phyloP scores from a whole-genome alignment of 2,797 vertebrate genomes.

The Poecilia wingei region DNA sequence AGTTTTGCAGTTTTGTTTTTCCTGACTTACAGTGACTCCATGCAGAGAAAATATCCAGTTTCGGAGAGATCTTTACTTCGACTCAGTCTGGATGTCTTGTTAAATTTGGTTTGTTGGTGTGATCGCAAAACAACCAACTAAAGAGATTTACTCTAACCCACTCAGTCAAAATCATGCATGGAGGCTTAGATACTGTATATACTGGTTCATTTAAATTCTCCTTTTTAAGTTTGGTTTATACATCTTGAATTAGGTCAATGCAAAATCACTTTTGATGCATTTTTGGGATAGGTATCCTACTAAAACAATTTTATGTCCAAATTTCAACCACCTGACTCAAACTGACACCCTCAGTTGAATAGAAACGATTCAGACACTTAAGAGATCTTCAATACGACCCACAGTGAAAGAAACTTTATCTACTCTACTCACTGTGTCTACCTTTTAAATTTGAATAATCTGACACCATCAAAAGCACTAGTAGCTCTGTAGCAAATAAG shows the following conservation, averaged over 20 bases:
- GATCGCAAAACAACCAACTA: not conserved
- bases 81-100: not conserved
- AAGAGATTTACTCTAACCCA: not conserved
- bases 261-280: not conserved
- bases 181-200: not conserved
- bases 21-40: not conserved
- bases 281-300: not conserved
- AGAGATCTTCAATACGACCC: not conserved
- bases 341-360: not conserved
- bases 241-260: not conserved
- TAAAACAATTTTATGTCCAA: not conserved
- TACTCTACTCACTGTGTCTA: too few species aligned
- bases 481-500: too few species aligned
- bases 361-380: not conserved
- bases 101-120: not conserved
- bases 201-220: too few species aligned
- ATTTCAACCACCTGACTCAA: not conserved
- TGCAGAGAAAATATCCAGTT: not conserved
- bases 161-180: not conserved
- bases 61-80: not conserved
- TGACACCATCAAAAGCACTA: too few species aligned
- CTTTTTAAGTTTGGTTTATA: not conserved
- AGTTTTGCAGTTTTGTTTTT: conserved; percentile 44
- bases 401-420: not conserved
- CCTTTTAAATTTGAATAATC: too few species aligned